Evolutionary conservation across 2,113 vertebrate species (phyloP), one percentile per base, ranked within the genome.

Genomic region (Athene cunicularia): DNA sequence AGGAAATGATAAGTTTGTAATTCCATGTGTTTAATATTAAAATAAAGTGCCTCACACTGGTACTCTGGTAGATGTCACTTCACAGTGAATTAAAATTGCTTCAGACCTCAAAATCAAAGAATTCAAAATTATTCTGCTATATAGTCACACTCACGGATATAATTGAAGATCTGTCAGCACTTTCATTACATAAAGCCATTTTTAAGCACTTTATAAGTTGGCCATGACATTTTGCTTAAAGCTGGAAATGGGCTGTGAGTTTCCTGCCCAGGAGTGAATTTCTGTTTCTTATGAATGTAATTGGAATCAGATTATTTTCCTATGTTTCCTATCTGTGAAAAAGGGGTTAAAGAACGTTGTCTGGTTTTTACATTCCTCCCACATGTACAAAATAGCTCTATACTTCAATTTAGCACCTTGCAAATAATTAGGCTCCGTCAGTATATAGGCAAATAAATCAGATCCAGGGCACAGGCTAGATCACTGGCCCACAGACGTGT

Each of bases 161-260:
- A 96, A 96, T 97, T 96, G 95, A 97, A 91, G 62, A 37, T 88
- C 96, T 96, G 91, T 97, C 97, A 96, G 49, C 97, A 94, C 93
- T 96, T 95, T 80, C 94, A 93, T 97, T 96, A 86, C 72, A 96
- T 91, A 86, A 91, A 90, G 58, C 89, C 93, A 80, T 96, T 97
- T 96, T 96, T 55, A 97, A 94, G 91, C 53, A 95, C 53, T 93
- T 97, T 94, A n/a, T 86, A 93, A 86, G 87, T 86, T 97, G 76
- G 59, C 81, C 81, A 91, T 96, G 89, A 90, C 89, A 96, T 94
- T 95, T 86, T 93, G 53, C 95, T 96, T 96, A 80, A 85, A 95
- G 50, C 67, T 97, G 84, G 84, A 95, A 96, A 87, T 80, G 74
- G 94, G 18, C 45, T 96, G 67, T 73, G 63, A 94, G 66, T 91